phyloP scores from a whole-genome alignment of 2,113 vertebrate genomes.

The Leptocoma aspasia region DNA sequence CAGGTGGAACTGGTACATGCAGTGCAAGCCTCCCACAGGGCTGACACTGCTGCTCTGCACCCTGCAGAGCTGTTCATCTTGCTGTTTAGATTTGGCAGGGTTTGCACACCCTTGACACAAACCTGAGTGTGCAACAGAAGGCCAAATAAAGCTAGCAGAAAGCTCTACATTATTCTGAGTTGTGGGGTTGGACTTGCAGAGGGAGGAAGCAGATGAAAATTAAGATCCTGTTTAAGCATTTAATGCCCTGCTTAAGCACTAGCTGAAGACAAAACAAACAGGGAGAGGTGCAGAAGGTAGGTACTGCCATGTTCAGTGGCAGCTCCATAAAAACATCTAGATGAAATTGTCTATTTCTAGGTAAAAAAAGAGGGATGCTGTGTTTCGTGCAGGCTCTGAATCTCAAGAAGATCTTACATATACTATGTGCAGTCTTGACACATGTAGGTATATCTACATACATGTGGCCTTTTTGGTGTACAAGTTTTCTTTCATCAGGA shows the following conservation, averaged over 20 bases:
- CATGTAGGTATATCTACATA: neutral
- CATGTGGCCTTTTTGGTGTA: neutral
- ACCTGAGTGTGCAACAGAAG: neutral
- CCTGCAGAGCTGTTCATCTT: neutral
- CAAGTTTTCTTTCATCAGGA: neutral
- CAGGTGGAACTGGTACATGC: neutral
- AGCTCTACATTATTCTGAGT: neutral
- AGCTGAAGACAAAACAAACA: neutral
- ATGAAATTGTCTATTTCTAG: neutral
- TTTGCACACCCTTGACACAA: neutral
- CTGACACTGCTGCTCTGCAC: neutral
- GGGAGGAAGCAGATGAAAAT: neutral
- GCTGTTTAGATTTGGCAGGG: neutral
- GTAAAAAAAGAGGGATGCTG: neutral
- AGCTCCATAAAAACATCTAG: neutral
- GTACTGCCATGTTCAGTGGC: neutral
- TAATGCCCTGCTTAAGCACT: neutral
- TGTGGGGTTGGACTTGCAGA: neutral
- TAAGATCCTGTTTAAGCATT: neutral
- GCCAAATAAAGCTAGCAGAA: neutral
- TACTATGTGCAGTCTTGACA: neutral
- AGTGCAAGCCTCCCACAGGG: neutral
- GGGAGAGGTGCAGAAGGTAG: neutral
- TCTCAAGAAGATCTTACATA: neutral
- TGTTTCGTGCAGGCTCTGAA: neutral